phyloP scores from a whole-genome alignment of 1,140 invertebrate genomes.

The Nasonia longicornis region DNA sequence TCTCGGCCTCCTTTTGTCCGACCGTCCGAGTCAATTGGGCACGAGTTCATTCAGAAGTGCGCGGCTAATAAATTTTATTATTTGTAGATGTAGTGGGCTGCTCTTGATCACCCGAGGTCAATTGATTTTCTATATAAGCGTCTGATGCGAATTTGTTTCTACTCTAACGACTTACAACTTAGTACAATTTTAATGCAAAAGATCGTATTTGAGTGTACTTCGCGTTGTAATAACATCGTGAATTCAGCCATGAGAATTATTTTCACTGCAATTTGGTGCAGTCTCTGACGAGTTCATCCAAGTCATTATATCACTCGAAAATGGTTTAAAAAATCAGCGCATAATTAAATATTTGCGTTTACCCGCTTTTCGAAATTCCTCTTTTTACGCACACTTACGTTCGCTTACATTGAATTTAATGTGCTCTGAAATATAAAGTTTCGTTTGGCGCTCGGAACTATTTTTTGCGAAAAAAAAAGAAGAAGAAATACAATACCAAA shows the following conservation, averaged over 20 bases:
- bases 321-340: not conserved
- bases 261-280: not conserved
- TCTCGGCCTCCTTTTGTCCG: not conserved
- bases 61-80: not conserved
- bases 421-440: not conserved
- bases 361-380: not conserved
- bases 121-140: not conserved
- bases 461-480: not conserved
- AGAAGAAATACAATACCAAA: too few relatives aligned
- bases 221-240: not conserved
- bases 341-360: not conserved
- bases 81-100: not conserved
- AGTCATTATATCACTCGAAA: not conserved
- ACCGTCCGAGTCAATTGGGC: not conserved
- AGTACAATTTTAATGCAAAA: too few relatives aligned
- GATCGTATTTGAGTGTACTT: too few relatives aligned
- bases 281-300: not conserved
- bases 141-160: too few relatives aligned
- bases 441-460: not conserved
- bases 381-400: not conserved
- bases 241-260: not conserved
- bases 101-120: not conserved
- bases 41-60: not conserved
- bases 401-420: not conserved
- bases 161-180: too few relatives aligned